Base-by-base conservation (phyloP, 2,113 vertebrate genomes). In the Caranx ignobilis region DNA sequence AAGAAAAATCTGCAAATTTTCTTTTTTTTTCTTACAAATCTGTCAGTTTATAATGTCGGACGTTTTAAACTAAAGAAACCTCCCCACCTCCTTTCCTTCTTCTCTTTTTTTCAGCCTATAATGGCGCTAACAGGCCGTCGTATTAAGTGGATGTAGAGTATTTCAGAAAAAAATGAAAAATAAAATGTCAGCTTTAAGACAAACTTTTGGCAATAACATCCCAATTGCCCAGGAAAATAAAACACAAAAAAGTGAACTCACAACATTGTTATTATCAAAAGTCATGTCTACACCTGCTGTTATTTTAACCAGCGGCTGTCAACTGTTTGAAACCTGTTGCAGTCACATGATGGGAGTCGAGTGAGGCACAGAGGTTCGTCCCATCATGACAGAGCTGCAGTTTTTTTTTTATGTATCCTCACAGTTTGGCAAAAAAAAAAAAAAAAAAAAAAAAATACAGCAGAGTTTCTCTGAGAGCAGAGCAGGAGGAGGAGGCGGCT, bases 311-410 rank as follows among this genome's bases (percentile, higher is more conserved):
- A 72, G 34, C 43, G 47, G 60, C 3, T 39, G 15, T 50, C 34
- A 55, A 73, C n/a, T 19, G 52, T 65, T 64, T 61, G 12, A 52
- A 41, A 55, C 45, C 71, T 63, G 18, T 31, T 6, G 39, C 21
- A 21, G 0, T n/a, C n/a, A 59, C 4, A 68, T 65, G 37, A 69
- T 41, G 61, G 68, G 54, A 43, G 11, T 63, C 3, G 4, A 79
- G 6, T 16, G 54, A 86, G 86, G 81, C 75, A 82, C 71, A 15
- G 35, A 78, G 37, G 37, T 75, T n/a, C 18, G 34, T 80, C 50
- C 63, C 57, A 21, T 5, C 64, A 63, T 21, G 32, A 80, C 5
- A 43, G n/a, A 73, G 67, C 55, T 67, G 55, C 43, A 61, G 13
- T 15, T 5, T 26, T 26, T 26, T 26, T 26, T 26, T 26, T 2